Evolutionary conservation across 2,888 invertebrate species (phyloP).

Genomic region (Zhengitettix transpicula): DNA sequence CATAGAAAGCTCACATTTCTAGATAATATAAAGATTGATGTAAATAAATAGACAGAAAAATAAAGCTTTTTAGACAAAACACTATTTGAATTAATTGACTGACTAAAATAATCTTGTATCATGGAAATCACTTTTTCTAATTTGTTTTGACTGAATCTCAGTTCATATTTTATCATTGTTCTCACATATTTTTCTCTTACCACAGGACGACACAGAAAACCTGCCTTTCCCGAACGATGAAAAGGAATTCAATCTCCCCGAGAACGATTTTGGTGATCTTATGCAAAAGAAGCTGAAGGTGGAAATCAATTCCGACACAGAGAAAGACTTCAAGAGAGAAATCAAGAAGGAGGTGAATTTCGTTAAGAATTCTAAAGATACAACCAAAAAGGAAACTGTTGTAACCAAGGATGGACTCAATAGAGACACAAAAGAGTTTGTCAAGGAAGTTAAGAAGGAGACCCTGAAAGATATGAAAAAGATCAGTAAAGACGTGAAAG

Average conservation of each 20-base stretch:
- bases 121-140: no score
- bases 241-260: slow-evolving; percentile 36
- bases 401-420: not conserved
- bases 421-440: not conserved
- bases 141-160: no score
- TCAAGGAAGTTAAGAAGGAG: slow-evolving; percentile 5
- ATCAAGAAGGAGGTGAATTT: slow-evolving; percentile 2
- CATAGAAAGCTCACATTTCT: no score
- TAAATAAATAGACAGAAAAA: no score
- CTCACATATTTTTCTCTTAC: slow-evolving; percentile 6
- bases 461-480: slow-evolving; percentile 4
- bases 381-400: slow-evolving; percentile 3
- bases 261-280: slow-evolving; percentile 34
- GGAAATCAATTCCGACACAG: slow-evolving; percentile 3
- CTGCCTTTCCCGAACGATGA: slow-evolving; percentile 44
- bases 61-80: no score
- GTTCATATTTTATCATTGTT: no score
- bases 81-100: no score
- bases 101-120: no score
- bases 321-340: slow-evolving; percentile 1
- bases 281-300: slow-evolving; percentile 31
- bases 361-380: slow-evolving; percentile 1
- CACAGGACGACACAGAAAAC: slow-evolving; percentile 43
- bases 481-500: not conserved
- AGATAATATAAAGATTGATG: no score